Base-by-base conservation (phyloP, 2,888 invertebrate species). In the Drosophila ustulata region DNA sequence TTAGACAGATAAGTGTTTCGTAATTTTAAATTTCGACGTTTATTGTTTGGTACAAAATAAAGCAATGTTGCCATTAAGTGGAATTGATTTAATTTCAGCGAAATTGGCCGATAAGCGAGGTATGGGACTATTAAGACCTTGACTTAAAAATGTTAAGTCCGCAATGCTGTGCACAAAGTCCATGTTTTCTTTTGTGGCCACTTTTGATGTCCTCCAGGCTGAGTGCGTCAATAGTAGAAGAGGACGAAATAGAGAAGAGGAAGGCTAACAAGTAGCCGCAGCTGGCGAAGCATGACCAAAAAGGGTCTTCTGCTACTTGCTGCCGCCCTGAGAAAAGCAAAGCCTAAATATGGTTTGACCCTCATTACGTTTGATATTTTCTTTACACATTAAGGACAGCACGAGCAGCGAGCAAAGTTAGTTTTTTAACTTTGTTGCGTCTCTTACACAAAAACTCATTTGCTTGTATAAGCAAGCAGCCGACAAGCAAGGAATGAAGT, bases 321-420 rank as follows among this genome's bases (percentile, higher is more conserved):
- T 25, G 34, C 34, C 7, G 47, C 53, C 49, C 55, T 45, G 37
- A 47, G 46, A 58, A 39, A 75, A 71, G 57, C 80, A 85, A 68
- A 77, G 66, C 66, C 77, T 69, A 88, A 85, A 83, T 71, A 80
- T 80, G 66, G 74, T 74, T 88, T 88, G 88, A 83, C 82, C 82
- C 82, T 83, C 88, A 83, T 83, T 83, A 83, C 75, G 80, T 77
- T 83, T 85, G 80, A 88, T 80, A 82, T 88, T 85, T 83, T 82
- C 62, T 64, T 85, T 69, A 67, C 66, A 70, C 75, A 69, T 83
- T 83, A 61, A 76, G 65, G 57, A 66, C 52, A 47, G 39, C 37
- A n/a, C 55, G 43, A 55, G 51, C 49, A 57, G 65, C 46, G 61
- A 77, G 59, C 49, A 57, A 63, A 82, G 78, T 82, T 87, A 75